Evolutionary conservation across 2,888 invertebrate species (phyloP).

Genomic region (Ormyrus pomaceus): DNA sequence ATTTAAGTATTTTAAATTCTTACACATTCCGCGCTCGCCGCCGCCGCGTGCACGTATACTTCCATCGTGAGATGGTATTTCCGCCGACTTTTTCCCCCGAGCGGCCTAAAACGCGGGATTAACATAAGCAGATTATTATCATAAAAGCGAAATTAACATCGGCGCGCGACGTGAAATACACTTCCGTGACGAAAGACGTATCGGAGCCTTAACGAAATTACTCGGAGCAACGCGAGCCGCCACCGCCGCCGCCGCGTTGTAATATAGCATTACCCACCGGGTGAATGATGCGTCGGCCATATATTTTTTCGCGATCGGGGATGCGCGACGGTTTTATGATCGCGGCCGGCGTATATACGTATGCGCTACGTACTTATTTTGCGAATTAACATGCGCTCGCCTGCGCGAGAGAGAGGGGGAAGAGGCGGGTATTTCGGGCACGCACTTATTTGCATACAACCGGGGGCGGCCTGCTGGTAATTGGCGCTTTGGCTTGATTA

Average conservation of each 20-base stretch:
- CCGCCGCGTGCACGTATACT: neutral
- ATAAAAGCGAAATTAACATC: neutral
- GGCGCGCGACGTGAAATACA: neutral
- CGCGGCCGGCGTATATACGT: neutral
- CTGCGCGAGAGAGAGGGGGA: neutral
- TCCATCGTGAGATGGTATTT: neutral
- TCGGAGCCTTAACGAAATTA: neutral
- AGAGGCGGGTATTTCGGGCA: constrained; percentile 32
- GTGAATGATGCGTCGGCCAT: no score
- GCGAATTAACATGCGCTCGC: constrained; percentile 44
- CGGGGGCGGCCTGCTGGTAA: constrained; percentile 14
- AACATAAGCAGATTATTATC: neutral
- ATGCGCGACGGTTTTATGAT: constrained; percentile 7
- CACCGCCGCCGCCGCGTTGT: neutral
- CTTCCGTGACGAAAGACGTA: neutral
- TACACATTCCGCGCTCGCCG: neutral
- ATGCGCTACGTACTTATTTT: constrained; percentile 33
- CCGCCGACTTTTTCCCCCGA: no score
- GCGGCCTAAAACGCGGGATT: neutral
- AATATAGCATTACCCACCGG: no score
- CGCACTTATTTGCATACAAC: constrained; percentile 49
- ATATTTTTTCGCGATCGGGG: neutral
- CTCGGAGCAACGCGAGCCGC: constrained; percentile 3
- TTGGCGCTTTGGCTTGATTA: constrained; percentile 48
- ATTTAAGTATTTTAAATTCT: no score